These are phyloP conservation scores for Tanypteryx hageni DNA, from an alignment of 2,888 invertebrate genomes.

Conservation along the genomic window DNA sequence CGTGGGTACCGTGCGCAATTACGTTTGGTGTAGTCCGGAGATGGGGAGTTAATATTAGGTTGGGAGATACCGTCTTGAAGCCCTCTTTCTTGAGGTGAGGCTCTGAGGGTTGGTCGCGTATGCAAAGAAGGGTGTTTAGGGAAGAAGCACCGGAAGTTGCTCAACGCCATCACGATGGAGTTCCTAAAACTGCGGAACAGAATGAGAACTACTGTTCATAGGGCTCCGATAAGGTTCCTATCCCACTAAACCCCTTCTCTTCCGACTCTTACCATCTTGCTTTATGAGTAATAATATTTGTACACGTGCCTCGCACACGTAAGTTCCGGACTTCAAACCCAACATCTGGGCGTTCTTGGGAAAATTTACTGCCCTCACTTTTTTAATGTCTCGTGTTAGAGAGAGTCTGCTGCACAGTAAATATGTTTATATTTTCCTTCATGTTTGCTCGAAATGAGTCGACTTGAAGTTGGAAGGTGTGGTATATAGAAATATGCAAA, in stretches of 20 bases:
- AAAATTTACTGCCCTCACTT: neutral
- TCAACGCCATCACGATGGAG: neutral
- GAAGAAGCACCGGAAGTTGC: conserved; percentile 3
- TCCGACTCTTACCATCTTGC: neutral
- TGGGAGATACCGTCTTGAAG: neutral
- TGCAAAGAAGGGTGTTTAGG: conserved; percentile 19
- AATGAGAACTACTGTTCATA: neutral
- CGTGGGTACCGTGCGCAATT: neutral
- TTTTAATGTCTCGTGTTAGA: neutral
- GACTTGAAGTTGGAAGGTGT: no score
- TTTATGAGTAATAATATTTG: neutral
- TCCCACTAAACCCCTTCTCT: neutral
- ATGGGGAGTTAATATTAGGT: conserved; percentile 6
- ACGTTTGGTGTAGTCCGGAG: neutral
- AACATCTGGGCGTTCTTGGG: neutral
- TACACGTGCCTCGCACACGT: conserved; percentile 9
- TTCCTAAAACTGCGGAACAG: neutral
- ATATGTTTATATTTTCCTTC: no score
- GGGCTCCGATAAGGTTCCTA: neutral
- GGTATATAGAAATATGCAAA: no score
- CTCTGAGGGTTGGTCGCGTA: neutral
- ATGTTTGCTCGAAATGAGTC: no score
- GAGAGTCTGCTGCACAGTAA: no score
- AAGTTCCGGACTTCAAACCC: neutral
- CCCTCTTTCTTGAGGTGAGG: neutral